Evolutionary conservation across 2,888 invertebrate species (phyloP).

Genomic region (Dimorphilus gyrociliatus): DNA sequence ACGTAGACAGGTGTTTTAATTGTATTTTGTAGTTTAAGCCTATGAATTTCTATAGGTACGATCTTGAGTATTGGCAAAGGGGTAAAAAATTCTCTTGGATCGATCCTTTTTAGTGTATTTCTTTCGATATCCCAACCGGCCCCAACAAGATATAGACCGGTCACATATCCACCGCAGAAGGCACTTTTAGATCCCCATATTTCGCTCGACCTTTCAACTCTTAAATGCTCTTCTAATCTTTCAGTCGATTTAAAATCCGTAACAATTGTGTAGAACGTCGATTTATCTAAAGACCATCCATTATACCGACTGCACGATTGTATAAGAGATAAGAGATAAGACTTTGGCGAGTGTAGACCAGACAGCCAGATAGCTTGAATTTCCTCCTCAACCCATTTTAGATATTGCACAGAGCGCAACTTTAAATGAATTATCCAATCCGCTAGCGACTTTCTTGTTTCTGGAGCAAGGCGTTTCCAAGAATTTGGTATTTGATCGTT

Average conservation of each 20-base stretch:
- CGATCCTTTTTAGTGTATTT: constrained; percentile 4
- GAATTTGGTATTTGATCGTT: constrained; percentile 6
- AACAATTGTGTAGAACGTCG: constrained; percentile 5
- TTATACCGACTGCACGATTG: constrained; percentile 6
- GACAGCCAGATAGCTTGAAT: constrained; percentile 7
- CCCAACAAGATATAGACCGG: constrained; percentile 7
- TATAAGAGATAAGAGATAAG: constrained; percentile 7
- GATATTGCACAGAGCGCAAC: constrained; percentile 5
- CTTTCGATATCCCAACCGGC: constrained; percentile 7
- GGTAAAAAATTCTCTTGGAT: constrained; percentile 5
- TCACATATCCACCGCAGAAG: constrained; percentile 5
- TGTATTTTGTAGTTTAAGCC: constrained; percentile 6
- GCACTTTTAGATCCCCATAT: no score
- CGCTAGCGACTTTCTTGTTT: constrained; percentile 6
- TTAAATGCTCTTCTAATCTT: no score
- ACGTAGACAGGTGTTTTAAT: constrained; percentile 7
- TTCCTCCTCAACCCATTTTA: constrained; percentile 2
- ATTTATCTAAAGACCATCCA: constrained; percentile 7
- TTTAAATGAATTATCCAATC: constrained; percentile 7
- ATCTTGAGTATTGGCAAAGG: constrained; percentile 6
- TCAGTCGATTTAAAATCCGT: no score
- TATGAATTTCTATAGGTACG: constrained; percentile 6
- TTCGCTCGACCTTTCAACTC: no score
- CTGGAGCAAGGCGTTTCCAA: constrained; percentile 6
- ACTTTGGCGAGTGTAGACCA: constrained; percentile 7